A percentile compares a stretch with the other conserved stretches of the same genome.
Conservation (phyloP, 1,140 invertebrate genomes). For the Drosophila kepulauana region DNA sequence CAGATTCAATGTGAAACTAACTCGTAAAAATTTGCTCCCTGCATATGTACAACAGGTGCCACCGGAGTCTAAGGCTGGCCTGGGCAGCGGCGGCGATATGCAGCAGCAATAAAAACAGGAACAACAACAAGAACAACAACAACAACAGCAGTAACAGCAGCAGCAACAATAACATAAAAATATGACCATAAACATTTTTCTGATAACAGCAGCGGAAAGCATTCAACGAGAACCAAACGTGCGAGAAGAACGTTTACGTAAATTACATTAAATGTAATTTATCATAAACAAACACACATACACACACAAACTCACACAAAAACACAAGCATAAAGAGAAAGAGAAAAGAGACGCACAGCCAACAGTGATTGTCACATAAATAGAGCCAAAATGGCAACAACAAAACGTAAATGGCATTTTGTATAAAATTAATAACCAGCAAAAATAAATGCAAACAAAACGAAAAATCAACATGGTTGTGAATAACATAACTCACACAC, state of each 20-base stretch:
- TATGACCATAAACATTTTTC: conserved; percentile 47
- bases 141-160: neutral
- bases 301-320: conserved; percentile 25
- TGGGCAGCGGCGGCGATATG: conserved; percentile 88
- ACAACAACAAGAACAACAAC: conserved; percentile 20
- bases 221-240: conserved; percentile 49
- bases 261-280: conserved; percentile 77
- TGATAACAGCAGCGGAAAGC: conserved; percentile 50
- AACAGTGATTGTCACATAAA: conserved; percentile 35
- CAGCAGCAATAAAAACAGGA: conserved; percentile 74
- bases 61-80: conserved; percentile 90
- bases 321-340: conserved; percentile 10
- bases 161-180: conserved; percentile 13
- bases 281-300: conserved; percentile 48
- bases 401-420: conserved; percentile 68
- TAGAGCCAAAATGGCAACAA: conserved; percentile 37
- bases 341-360: conserved; percentile 20
- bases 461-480: conserved; percentile 78
- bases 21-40: conserved; percentile 24
- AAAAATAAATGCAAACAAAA: conserved; percentile 49
- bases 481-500: conserved; percentile 49
- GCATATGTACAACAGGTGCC: conserved; percentile 86
- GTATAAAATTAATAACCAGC: conserved; percentile 69
- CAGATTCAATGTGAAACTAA: conserved; percentile 48
- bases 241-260: conserved; percentile 62